Evolutionary conservation across 2,797 vertebrate genomes (phyloP).

Genomic region (Periparus ater): DNA sequence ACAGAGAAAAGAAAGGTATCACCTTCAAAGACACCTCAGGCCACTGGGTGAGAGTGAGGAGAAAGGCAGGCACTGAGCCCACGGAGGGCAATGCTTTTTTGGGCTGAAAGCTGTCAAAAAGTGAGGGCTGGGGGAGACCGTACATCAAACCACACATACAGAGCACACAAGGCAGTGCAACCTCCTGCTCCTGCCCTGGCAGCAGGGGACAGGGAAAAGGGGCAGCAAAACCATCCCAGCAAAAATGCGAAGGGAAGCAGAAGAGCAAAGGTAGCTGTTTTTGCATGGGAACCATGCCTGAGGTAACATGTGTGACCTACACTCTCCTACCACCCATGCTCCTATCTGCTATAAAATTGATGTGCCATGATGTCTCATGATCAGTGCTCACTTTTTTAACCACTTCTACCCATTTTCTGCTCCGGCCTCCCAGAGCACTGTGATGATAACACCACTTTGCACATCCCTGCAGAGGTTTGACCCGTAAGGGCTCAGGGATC

Average conservation of each 20-base stretch:
- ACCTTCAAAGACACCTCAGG: background rate
- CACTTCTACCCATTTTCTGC: background rate
- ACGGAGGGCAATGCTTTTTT: background rate
- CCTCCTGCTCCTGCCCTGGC: background rate
- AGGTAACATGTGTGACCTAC: fast-evolving
- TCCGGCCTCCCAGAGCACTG: background rate
- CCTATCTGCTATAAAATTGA: background rate
- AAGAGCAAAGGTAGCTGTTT: background rate
- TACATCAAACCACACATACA: background rate
- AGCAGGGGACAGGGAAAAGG: background rate
- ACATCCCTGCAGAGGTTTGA: background rate
- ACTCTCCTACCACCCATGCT: background rate
- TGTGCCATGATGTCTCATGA: fast-evolving
- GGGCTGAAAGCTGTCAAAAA: background rate
- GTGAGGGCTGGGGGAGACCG: fast-evolving
- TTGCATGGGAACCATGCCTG: background rate
- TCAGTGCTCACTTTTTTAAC: background rate
- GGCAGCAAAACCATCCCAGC: background rate
- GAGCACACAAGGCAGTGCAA: background rate
- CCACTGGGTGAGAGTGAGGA: fast-evolving
- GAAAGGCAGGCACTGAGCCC: background rate
- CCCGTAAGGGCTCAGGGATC: background rate
- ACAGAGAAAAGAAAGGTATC: background rate
- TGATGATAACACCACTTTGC: too few species aligned
- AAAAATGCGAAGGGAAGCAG: background rate